Base-by-base conservation (phyloP, 2,888 invertebrate species). In the Labia minor region DNA sequence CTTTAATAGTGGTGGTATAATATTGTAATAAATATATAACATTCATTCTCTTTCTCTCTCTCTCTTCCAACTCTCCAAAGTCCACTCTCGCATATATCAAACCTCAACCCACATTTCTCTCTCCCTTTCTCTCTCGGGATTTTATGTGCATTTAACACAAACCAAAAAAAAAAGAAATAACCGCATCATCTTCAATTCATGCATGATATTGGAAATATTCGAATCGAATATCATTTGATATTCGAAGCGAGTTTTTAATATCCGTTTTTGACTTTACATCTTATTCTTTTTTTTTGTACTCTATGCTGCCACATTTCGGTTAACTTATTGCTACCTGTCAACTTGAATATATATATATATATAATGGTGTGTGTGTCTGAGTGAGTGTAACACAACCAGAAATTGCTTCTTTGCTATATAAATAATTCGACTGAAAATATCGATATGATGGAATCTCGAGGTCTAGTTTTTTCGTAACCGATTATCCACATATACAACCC, bases 271-370 rank as follows among this genome's bases (percentile, higher is more conserved):
- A 26, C 16, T 49, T 16, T 14, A 10, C n/a, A 49, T 49, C n/a
- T 14, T 49, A 49, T 14, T 49, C 49, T 49, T 14, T 49, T 49
- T 49, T 49, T 49, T 49, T 14, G 3, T 49, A 10, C 16, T 49
- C 49, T 16, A 49, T n/a, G 2, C 49, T 49, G 49, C 49, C 49
- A 49, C 49, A 49, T 49, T 49, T 49, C 49, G 49, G 49, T 49
- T 49, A 49, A 49, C n/a, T 49, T 49, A 49, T 49, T 49, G 49
- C 49, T 49, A 49, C 49, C 49, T 49, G 49, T 49, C 49, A 49
- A 14, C 49, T 49, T 3, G 14, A n/a, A 49, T 49, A 16, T 49
- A 2, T 4, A 16, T 49, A 16, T 10, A 49, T 4, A 16, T 49
- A 16, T 49, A 2, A 8, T 26, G 4, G 26, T 26, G 26, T 26